Evolutionary conservation across 2,888 invertebrate genomes (phyloP).

Genomic region (Balanococcus diminutus): DNA sequence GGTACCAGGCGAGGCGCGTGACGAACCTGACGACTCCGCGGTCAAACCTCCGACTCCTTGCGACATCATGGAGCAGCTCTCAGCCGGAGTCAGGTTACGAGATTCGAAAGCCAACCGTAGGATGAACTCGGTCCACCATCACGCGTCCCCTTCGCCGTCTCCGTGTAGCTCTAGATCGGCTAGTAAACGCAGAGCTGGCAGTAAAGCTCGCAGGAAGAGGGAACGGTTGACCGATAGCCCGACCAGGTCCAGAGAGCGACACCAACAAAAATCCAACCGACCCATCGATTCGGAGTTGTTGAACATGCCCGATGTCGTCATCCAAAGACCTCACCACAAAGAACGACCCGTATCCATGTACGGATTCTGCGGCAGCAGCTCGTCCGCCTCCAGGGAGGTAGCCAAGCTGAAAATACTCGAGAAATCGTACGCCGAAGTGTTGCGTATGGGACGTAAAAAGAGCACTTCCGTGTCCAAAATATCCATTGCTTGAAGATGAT

Average conservation of each 20-base stretch:
- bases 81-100: slow-evolving; percentile 67
- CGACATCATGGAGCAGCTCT: slow-evolving; percentile 70
- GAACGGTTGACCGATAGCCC: slow-evolving; percentile 55
- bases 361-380: slow-evolving; percentile 60
- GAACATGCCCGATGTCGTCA: slow-evolving; percentile 53
- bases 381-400: slow-evolving; percentile 81
- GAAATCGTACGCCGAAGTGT: slow-evolving; percentile 83
- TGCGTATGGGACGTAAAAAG: slow-evolving; percentile 61
- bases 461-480: slow-evolving; percentile 9
- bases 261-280: slow-evolving; percentile 54
- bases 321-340: slow-evolving; percentile 56
- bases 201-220: slow-evolving; percentile 56
- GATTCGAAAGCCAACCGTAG: neutral
- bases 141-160: slow-evolving; percentile 37
- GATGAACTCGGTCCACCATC: neutral
- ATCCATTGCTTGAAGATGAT: neutral
- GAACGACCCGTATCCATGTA: slow-evolving; percentile 54
- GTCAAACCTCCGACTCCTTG: neutral
- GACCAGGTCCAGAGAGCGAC: slow-evolving; percentile 56
- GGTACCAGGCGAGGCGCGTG: neutral
- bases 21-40: neutral
- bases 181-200: slow-evolving; percentile 42
- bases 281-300: slow-evolving; percentile 52
- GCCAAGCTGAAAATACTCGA: slow-evolving; percentile 81
- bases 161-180: slow-evolving; percentile 42